A percentile compares a stretch with the other conserved stretches of the same genome.
These are phyloP conservation scores for Redunca redunca DNA, from an alignment of 2,113 vertebrate genomes.

Conservation along the genomic window DNA sequence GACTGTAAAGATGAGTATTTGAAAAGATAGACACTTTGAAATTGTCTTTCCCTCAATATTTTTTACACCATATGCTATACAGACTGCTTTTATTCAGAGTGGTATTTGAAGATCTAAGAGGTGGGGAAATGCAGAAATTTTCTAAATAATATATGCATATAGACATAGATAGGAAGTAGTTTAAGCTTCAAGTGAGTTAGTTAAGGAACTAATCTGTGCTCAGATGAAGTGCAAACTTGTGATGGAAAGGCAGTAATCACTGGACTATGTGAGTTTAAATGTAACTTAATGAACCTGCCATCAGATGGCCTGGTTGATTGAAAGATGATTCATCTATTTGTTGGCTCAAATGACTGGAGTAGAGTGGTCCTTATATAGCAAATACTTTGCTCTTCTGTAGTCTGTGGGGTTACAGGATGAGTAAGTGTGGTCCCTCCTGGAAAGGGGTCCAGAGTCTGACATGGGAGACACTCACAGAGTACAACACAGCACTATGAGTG, in stretches of 20 bases:
- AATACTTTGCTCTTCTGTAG: background rate
- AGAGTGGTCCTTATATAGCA: background rate
- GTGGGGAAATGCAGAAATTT: background rate
- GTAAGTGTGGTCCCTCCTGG: background rate
- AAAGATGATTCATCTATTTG: constrained; percentile 5
- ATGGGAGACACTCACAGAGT: background rate
- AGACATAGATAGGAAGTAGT: constrained; percentile 3
- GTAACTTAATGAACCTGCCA: background rate
- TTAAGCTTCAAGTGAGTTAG: background rate
- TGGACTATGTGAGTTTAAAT: background rate
- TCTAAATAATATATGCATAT: background rate
- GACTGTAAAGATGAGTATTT: background rate
- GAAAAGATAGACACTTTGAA: background rate
- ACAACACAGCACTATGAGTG: background rate
- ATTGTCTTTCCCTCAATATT: background rate
- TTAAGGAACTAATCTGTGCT: background rate
- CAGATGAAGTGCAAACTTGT: background rate
- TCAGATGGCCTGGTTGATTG: background rate
- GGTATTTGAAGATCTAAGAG: background rate
- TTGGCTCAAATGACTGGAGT: background rate
- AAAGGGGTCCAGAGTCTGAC: background rate
- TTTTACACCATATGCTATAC: background rate
- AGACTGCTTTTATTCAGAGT: background rate
- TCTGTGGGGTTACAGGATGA: background rate
- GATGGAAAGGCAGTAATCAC: background rate